Conservation (phyloP, 2,888 invertebrate genomes). For the Rotaria sp. region DNA sequence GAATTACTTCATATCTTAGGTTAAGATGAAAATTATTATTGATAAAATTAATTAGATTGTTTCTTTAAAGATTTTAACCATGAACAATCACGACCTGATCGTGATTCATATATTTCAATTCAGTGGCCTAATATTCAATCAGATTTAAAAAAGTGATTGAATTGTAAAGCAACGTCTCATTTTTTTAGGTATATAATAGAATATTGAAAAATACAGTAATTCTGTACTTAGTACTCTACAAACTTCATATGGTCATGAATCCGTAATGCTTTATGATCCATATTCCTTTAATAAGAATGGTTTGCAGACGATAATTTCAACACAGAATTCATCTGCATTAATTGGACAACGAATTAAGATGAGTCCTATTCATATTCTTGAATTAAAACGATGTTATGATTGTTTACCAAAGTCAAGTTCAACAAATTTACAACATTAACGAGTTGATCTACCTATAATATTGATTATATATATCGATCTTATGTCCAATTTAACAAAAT, state of each 20-base stretch:
- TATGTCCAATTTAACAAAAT: no score
- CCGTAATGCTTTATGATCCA: slow-evolving; percentile 69
- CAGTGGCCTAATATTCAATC: neutral
- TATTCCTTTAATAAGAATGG: slow-evolving; percentile 58
- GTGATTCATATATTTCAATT: slow-evolving; percentile 33
- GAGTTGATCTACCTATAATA: no score
- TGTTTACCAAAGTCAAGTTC: slow-evolving; percentile 44
- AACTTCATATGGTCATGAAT: slow-evolving; percentile 70
- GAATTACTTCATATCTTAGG: slow-evolving; percentile 38
- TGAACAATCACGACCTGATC: slow-evolving; percentile 39
- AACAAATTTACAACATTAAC: neutral
- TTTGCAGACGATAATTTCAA: slow-evolving; percentile 57
- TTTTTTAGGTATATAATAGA: slow-evolving; percentile 47
- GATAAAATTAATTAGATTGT: no score
- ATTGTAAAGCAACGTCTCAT: neutral
- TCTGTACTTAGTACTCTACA: slow-evolving; percentile 52
- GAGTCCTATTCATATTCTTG: slow-evolving; percentile 52
- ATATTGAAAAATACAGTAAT: slow-evolving; percentile 57
- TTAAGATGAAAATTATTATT: neutral
- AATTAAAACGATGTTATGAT: slow-evolving; percentile 55
- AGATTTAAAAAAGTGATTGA: neutral
- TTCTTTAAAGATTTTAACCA: slow-evolving; percentile 21
- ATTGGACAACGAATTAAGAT: slow-evolving; percentile 60
- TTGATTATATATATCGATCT: no score
- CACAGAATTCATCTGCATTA: slow-evolving; percentile 54